A percentile compares a stretch with the other conserved stretches of the same genome.
phyloP scores from a whole-genome alignment of 92 coral and sea anemone species.

The Porites lobata region DNA sequence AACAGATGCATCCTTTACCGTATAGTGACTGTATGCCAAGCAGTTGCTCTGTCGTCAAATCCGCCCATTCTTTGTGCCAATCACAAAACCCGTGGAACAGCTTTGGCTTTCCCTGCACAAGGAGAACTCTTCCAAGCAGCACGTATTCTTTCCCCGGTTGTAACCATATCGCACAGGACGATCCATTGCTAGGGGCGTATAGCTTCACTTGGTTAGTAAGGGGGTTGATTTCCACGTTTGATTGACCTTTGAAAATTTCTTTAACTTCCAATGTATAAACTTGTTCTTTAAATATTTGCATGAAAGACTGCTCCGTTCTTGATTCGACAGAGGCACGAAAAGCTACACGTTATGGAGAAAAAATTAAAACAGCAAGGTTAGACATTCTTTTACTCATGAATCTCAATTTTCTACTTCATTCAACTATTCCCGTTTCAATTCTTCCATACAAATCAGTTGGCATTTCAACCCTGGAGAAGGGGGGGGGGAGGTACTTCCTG shows the following conservation, averaged over 20 bases:
- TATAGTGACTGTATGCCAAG: background rate
- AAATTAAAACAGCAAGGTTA: background rate
- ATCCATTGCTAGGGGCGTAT: background rate
- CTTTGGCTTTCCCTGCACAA: background rate
- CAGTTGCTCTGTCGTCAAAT: background rate
- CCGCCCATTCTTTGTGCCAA: constrained; percentile 7
- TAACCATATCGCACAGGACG: background rate
- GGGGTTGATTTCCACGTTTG: background rate
- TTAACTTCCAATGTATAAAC: constrained; percentile 10
- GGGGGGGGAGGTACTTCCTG: too few species aligned
- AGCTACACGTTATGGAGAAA: background rate
- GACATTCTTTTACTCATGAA: too few species aligned
- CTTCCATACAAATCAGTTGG: background rate
- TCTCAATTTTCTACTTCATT: too few species aligned
- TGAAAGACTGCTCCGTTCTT: background rate
- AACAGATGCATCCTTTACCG: constrained; percentile 30
- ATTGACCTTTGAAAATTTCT: constrained; percentile 5
- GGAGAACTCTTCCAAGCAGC: constrained; percentile 3
- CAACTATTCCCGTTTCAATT: too few species aligned
- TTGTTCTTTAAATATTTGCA: constrained; percentile 10
- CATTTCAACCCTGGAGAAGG: background rate
- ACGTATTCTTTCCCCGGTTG: background rate
- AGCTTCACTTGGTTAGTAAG: background rate
- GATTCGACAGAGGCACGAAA: background rate
- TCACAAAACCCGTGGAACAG: constrained; percentile 19